phyloP scores from a whole-genome alignment of 2,113 vertebrate species.

The Lamprotornis superbus region DNA sequence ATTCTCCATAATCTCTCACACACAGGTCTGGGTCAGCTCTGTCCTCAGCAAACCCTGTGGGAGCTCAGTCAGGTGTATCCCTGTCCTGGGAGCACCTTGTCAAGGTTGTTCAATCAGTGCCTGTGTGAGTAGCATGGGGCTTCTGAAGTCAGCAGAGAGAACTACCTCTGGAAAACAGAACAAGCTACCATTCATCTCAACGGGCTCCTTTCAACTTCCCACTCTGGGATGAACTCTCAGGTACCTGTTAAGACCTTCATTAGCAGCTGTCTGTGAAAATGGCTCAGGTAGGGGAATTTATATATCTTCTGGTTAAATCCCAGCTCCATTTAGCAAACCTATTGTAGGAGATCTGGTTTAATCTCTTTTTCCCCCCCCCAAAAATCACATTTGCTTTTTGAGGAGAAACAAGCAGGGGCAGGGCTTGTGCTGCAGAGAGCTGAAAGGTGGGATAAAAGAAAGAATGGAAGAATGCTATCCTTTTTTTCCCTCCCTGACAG shows the following conservation, averaged over 20 bases:
- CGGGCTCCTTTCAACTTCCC: not conserved
- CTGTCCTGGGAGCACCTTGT: not conserved
- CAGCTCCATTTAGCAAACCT: slow-evolving; percentile 15
- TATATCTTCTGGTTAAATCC: not conserved
- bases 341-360: not conserved
- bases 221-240: not conserved
- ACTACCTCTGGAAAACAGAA: not conserved
- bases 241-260: slow-evolving; percentile 43
- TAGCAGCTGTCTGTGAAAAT: slow-evolving; percentile 37
- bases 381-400: not conserved
- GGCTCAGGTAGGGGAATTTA: not conserved
- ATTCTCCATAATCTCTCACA: not conserved
- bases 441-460: not conserved
- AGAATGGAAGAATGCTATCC: not conserved
- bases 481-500: not conserved
- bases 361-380: not conserved
- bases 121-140: fast-evolving
- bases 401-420: not conserved
- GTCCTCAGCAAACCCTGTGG: not conserved
- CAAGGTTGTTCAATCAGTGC: not conserved
- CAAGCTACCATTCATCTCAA: not conserved
- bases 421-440: not conserved
- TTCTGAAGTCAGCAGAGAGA: not conserved
- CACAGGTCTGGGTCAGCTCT: not conserved
- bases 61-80: not conserved